These are phyloP conservation scores for Scolopax mira DNA, from an alignment of 2,113 vertebrate genomes.

Conservation along the genomic window DNA sequence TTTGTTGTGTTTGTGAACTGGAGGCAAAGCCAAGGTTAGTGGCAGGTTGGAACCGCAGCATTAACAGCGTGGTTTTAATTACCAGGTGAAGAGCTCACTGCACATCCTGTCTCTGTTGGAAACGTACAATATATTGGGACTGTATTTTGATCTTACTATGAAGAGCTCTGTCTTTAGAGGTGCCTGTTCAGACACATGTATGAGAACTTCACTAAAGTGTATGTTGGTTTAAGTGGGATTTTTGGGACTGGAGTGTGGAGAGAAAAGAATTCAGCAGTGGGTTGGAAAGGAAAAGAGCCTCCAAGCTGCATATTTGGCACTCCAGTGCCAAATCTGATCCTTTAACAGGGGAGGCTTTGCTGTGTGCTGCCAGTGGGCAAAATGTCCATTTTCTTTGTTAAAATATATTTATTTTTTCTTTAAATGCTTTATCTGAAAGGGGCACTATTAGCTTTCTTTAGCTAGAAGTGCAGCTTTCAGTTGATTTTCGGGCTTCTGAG, in stretches of 20 bases:
- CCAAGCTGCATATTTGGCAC: not conserved
- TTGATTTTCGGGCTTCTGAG: not conserved
- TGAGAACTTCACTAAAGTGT: not conserved
- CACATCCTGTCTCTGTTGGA: not conserved
- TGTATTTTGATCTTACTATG: not conserved
- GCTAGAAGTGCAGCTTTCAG: not conserved
- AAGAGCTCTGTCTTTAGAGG: not conserved
- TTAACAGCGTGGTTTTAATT: not conserved
- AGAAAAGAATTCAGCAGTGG: not conserved
- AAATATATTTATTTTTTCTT: not conserved
- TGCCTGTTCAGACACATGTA: not conserved
- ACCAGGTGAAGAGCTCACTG: not conserved
- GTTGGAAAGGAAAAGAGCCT: not conserved
- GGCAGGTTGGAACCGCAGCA: not conserved
- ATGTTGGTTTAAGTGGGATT: no score
- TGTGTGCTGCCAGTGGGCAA: not conserved
- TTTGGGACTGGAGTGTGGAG: not conserved
- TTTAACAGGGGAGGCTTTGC: not conserved
- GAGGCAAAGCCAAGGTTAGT: not conserved
- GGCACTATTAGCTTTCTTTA: not conserved
- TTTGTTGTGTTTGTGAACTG: not conserved
- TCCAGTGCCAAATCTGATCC: not conserved
- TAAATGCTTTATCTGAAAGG: not conserved
- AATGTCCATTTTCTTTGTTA: not conserved
- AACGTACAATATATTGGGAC: not conserved